A percentile compares a stretch with the other conserved stretches of the same genome.
Evolutionary conservation across 2,113 vertebrate genomes (phyloP).

Genomic region (Amphilophus citrinellus): DNA sequence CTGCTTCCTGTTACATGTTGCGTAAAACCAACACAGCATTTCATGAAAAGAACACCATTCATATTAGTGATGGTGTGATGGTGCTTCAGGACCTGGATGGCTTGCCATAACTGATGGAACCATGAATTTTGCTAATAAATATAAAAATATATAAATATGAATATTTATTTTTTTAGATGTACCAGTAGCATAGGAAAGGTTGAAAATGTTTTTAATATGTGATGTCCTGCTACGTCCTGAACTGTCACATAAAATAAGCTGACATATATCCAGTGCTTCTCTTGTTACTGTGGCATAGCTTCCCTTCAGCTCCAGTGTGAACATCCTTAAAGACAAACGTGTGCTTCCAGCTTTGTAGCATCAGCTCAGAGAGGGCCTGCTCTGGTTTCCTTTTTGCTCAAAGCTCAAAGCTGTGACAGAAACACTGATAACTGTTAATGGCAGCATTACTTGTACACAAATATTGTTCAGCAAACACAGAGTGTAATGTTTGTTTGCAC

Average conservation of each 20-base stretch:
- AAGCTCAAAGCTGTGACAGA: too few relatives aligned
- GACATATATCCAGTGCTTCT: too few relatives aligned
- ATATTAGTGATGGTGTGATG: too few relatives aligned
- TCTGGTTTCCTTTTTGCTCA: not conserved
- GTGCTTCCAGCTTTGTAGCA: not conserved
- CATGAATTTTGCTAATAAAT: too few relatives aligned
- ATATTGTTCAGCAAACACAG: not conserved
- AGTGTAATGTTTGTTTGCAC: not conserved
- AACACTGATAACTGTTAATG: not conserved
- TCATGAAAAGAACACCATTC: too few relatives aligned
- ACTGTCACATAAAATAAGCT: not conserved
- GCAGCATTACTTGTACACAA: not conserved
- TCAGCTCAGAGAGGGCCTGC: rapidly evolving
- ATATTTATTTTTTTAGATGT: not conserved
- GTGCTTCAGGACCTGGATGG: too few relatives aligned
- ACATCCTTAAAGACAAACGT: not conserved
- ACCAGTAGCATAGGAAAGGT: not conserved
- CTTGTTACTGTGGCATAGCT: too few relatives aligned
- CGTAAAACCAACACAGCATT: too few relatives aligned
- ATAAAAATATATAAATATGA: too few relatives aligned
- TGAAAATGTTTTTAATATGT: not conserved
- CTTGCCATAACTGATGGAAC: too few relatives aligned
- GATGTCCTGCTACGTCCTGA: not conserved
- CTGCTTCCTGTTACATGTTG: too few relatives aligned
- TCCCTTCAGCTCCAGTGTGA: not conserved